Percentiles rank a stretch among this genome's conserved stretches.
Conservation (phyloP, 2,888 invertebrate species). For the Drosophila sordidapex region DNA sequence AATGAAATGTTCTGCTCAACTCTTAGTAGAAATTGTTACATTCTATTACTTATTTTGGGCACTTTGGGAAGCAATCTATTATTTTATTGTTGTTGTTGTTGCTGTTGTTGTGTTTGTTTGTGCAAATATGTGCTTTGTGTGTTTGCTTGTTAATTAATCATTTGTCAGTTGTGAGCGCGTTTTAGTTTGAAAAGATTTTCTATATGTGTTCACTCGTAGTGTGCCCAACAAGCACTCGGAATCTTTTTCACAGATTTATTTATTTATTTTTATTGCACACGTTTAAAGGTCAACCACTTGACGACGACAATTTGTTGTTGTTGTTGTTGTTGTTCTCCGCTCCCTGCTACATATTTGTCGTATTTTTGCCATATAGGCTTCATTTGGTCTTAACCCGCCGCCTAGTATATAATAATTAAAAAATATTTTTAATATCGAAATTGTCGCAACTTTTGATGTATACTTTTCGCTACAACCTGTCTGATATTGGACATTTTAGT, state of each 20-base stretch:
- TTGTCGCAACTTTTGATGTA: conserved; percentile 28
- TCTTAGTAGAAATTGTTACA: conserved; percentile 14
- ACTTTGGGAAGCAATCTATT: conserved; percentile 18
- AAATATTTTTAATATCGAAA: conserved; percentile 3
- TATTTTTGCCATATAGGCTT: conserved; percentile 21
- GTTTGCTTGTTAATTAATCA: conserved; percentile 66
- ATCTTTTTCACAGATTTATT: conserved; percentile 57
- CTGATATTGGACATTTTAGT: not conserved
- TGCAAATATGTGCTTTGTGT: conserved; percentile 26
- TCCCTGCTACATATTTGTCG: conserved; percentile 23
- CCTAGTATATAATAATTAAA: conserved; percentile 10
- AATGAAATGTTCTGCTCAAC: conserved; percentile 27
- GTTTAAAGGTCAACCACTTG: conserved; percentile 72
- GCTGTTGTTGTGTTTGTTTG: conserved; percentile 1
- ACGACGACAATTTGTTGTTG: conserved; percentile 18
- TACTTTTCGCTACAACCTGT: conserved; percentile 10
- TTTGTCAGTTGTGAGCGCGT: conserved; percentile 52
- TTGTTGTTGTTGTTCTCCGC: conserved; percentile 5
- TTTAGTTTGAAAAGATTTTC: conserved; percentile 39
- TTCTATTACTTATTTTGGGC: conserved; percentile 38
- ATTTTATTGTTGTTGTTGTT: conserved; percentile 9
- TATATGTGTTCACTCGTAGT: conserved; percentile 4
- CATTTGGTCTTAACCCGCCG: conserved; percentile 13
- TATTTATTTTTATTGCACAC: conserved; percentile 61
- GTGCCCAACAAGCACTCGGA: conserved; percentile 16